Evolutionary conservation across 2,888 invertebrate genomes (phyloP).

Genomic region (Eustalomyia histrio): DNA sequence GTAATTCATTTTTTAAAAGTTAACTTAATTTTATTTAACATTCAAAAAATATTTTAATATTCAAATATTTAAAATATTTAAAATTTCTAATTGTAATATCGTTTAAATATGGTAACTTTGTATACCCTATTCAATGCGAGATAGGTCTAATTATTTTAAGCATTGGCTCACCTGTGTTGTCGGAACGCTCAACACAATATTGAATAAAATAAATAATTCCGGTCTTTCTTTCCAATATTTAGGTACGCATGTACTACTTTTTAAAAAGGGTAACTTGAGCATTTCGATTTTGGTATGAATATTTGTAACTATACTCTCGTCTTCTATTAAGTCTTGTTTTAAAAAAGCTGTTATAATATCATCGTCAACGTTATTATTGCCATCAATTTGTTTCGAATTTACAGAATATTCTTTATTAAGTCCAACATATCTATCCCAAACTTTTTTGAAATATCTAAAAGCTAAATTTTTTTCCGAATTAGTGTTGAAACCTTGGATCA

Average conservation of each 20-base stretch:
- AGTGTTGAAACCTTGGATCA: constrained; percentile 31
- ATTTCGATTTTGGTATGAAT: constrained; percentile 31
- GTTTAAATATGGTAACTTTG: too few species aligned
- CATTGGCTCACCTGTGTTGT: not conserved
- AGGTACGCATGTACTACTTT: constrained; percentile 2
- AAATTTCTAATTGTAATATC: too few species aligned
- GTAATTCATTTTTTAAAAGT: too few species aligned
- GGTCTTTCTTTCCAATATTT: not conserved
- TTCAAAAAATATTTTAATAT: too few species aligned
- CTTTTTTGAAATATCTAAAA: not conserved
- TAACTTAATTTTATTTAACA: too few species aligned
- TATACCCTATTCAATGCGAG: too few species aligned
- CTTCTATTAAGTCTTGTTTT: not conserved
- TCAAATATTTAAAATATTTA: constrained; percentile 6
- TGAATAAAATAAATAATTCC: not conserved
- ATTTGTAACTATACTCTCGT: not conserved
- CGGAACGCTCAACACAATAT: not conserved
- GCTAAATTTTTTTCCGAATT: constrained; percentile 12
- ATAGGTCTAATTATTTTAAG: not conserved
- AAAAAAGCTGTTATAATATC: not conserved
- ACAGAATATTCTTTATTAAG: not conserved
- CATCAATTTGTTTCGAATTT: not conserved
- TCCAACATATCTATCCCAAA: constrained; percentile 18
- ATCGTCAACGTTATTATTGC: not conserved
- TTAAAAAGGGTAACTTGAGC: constrained; percentile 18